Evolutionary conservation across 2,113 vertebrate species (phyloP).

Genomic region (Lamprotornis superbus): DNA sequence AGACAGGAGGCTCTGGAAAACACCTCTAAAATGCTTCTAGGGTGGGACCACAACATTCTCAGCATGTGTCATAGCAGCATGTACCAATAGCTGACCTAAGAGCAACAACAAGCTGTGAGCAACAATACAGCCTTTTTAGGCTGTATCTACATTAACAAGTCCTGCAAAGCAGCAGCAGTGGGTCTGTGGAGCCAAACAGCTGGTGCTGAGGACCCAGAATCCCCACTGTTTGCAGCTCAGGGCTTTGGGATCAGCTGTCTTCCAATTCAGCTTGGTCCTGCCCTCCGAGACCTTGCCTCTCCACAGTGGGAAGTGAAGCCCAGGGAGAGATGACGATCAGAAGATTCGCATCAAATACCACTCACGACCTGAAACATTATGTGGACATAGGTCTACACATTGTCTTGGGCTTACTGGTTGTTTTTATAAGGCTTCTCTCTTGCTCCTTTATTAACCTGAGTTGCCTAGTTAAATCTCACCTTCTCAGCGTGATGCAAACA

Average conservation of each 20-base stretch:
- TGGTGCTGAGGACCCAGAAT: background rate
- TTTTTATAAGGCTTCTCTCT: background rate
- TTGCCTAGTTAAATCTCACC: background rate
- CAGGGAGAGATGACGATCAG: background rate
- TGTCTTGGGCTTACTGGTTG: background rate
- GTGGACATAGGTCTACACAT: background rate
- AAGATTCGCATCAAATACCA: background rate
- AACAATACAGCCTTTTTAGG: background rate
- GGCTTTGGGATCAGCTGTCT: background rate
- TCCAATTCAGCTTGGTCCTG: background rate
- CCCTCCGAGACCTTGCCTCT: accelerated
- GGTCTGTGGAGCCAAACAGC: background rate
- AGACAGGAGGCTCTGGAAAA: background rate
- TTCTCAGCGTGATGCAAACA: background rate
- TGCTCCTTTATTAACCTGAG: background rate
- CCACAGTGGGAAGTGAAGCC: background rate
- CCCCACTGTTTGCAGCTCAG: background rate
- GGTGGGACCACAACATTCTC: background rate
- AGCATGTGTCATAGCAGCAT: background rate
- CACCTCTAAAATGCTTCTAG: background rate
- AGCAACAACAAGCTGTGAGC: background rate
- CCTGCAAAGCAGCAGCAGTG: background rate
- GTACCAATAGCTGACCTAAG: background rate
- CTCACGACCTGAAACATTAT: background rate
- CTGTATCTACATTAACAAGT: background rate